A percentile compares a stretch with the other conserved stretches of the same genome.
Evolutionary conservation across 2,113 vertebrate genomes (phyloP).

Genomic region (Myrmecobius fasciatus): DNA sequence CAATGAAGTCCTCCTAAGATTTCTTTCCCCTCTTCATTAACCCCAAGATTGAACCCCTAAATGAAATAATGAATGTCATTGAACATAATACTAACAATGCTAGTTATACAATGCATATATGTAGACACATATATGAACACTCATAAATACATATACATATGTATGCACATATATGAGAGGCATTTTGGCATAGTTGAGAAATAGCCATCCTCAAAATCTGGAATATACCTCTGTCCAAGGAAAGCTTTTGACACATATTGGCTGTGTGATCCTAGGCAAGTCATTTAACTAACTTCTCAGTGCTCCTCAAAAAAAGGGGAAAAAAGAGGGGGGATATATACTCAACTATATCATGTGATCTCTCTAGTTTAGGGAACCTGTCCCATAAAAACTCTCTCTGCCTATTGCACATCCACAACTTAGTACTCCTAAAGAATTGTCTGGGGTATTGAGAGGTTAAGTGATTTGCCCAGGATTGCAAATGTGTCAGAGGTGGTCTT

Average conservation of each 20-base stretch:
- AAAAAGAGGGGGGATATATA: neutral
- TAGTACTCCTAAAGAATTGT: neutral
- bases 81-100: neutral
- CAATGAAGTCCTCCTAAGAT: neutral
- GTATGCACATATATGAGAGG: neutral
- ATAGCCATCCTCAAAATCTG: neutral
- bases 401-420: neutral
- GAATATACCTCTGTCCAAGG: neutral
- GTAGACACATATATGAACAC: neutral
- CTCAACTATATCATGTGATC: neutral
- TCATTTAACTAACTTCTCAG: neutral
- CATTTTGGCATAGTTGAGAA: neutral
- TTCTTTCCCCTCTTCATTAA: neutral
- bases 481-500: neutral
- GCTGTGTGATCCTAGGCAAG: neutral
- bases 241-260: neutral
- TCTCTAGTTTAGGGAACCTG: neutral
- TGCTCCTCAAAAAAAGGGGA: too few relatives aligned
- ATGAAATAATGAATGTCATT: neutral
- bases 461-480: neutral
- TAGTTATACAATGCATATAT: neutral
- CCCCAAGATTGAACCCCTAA: neutral
- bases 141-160: neutral
- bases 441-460: neutral
- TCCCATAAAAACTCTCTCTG: neutral